Base-by-base conservation (phyloP, 2,888 invertebrate genomes). In the Sicus ferrugineus region DNA sequence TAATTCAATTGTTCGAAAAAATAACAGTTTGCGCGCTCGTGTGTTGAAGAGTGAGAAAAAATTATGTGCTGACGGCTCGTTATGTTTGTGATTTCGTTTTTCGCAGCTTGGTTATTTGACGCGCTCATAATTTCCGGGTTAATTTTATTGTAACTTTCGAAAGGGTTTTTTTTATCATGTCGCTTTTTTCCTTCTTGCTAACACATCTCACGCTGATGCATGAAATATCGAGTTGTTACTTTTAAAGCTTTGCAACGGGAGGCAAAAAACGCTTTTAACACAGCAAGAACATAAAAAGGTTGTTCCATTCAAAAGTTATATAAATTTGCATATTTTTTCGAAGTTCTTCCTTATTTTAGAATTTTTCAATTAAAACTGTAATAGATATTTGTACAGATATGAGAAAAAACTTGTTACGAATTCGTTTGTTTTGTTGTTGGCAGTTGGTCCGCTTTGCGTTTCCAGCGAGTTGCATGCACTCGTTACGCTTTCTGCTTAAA, bases 1-100 rank as follows among this genome's bases (percentile, higher is more conserved):
- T 80, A 81, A 80, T 82, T 81, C 81, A 82, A 82, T 82, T 82
- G 81, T 81, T 80, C 75, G 75, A 74, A 75, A 74, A 79, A 74
- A 70, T 68, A 71, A 75, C 75, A 75, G 38, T 61, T 4, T 73
- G 30, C 16, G 61, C 42, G 42, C 16, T 30, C 14, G 54, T 54
- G 23, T 54, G 54, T 54, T 54, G 54, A 68, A 70, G 73, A 63
- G 34, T 23, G 30, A 54, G 42, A 68, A 69, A 73, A 74, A 72
- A 75, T 72, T 48, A 76, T 70, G 74, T 75, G 74, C 70, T 74
- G 76, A 75, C 72, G 75, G 76, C 74, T 75, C 73, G 75, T 75
- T 75, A 74, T 68, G 68, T 69, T 70, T 26, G 63, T 73, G 72
- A 74, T 26, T 52, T 26, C 14, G 21, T 23, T 62, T 62, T 72